A percentile compares a stretch with the other conserved stretches of the same genome.
Conservation (phyloP, 2,113 vertebrate species). For the Tychaedon coryphoeus region DNA sequence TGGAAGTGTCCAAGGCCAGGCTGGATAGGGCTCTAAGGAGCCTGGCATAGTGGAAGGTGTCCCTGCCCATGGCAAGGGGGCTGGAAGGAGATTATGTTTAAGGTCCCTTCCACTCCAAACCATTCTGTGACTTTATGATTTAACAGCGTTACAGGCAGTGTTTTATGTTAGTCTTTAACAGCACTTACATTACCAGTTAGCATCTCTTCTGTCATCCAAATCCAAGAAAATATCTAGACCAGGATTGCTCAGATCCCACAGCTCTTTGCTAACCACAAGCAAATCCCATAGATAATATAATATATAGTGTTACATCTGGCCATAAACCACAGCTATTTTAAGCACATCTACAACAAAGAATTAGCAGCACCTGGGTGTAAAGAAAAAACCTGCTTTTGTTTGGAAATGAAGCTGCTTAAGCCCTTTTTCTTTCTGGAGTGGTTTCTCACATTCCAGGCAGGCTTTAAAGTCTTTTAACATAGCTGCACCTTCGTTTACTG, state of each 20-base stretch:
- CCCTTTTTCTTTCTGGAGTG: background rate
- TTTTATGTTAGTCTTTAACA: background rate
- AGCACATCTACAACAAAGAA: background rate
- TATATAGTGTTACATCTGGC: rapidly evolving
- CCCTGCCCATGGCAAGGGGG: background rate
- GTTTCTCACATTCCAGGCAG: background rate
- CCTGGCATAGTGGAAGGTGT: background rate
- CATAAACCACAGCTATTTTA: background rate
- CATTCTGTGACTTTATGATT: background rate
- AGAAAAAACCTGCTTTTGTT: background rate
- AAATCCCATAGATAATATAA: background rate
- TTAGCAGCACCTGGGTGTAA: background rate
- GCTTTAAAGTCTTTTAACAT: background rate
- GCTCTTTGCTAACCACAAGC: background rate
- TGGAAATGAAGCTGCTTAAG: background rate
- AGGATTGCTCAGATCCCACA: background rate
- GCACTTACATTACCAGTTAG: background rate
- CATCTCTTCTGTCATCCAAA: background rate
- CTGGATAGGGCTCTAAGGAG: background rate
- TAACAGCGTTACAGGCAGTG: background rate
- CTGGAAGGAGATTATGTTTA: background rate
- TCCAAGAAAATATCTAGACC: background rate
- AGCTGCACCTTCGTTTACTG: background rate
- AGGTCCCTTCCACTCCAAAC: background rate
- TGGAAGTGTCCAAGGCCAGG: background rate